Evolutionary conservation across 2,888 invertebrate genomes (phyloP), one percentile per base, ranked within the genome.

Genomic region (Nysson spinosus): DNA sequence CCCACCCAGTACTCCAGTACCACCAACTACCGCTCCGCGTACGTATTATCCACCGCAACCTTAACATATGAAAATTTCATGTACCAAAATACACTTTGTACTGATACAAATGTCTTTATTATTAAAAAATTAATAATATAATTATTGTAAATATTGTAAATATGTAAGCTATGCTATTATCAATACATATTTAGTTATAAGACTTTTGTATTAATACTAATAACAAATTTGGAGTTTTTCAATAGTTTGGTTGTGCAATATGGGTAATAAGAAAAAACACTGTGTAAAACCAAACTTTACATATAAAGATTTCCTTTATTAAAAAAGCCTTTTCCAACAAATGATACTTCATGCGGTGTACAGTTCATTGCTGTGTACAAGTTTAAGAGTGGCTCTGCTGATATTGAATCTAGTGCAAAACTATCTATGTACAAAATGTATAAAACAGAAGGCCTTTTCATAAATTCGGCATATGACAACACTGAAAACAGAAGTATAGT

Each of bases 221-320:
- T 22, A 16, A 22, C 1, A 0, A 19, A 28, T 11, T 40, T 12
- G 9, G 20, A 61, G 49, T 11, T 35, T 1, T 24, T 12, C 35
- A 1, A 19, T n/a, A n/a, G n/a, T n/a, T n/a, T n/a, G n/a, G n/a
- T n/a, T n/a, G n/a, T n/a, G n/a, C n/a, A n/a, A n/a, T n/a, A n/a
- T n/a, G n/a, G n/a, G n/a, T n/a, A 28, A 28, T 24, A 26, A 35
- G 3, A 7, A 16, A 16, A 11, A 35, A 39, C 20, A 17, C 4
- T 20, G 20, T n/a, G 20, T n/a, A 39, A 32, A 19, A 1, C 4
- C n/a, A 1, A 12, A 24, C 5, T 44, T 75, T 78, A 85, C 79
- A 85, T 81, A 46, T 85, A 85, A 52, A 85, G 79, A 55, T 85
- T 85, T 55, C 84, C 85, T 84, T 83, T 85, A 79, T 79, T 81